These are phyloP conservation scores for Myotis findleyi DNA, from an alignment of 2,797 vertebrate species.

Conservation along the genomic window DNA sequence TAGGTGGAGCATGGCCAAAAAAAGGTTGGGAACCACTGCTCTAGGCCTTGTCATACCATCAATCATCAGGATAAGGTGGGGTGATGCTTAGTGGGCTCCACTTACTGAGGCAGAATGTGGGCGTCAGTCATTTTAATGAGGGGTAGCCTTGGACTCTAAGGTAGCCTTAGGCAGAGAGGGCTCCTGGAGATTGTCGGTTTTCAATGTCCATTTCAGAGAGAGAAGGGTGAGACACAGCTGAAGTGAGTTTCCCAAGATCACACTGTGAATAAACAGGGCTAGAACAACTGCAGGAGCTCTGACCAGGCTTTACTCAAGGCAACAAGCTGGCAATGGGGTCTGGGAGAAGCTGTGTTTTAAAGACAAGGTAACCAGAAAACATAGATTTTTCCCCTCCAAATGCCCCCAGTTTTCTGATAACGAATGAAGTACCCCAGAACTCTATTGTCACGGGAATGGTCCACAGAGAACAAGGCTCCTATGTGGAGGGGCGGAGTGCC, in stretches of 20 bases:
- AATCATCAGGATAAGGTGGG: neutral
- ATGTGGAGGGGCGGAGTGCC: neutral
- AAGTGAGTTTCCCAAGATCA: neutral
- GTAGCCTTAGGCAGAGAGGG: no score
- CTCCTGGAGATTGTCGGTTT: slow-evolving; percentile 3
- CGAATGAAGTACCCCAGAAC: neutral
- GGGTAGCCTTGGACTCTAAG: neutral
- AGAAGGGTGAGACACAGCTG: neutral
- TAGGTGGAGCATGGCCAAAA: no score
- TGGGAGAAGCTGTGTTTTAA: neutral
- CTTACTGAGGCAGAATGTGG: neutral
- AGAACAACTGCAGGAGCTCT: neutral
- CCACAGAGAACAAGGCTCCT: neutral
- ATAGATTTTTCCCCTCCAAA: neutral
- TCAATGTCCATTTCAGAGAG: neutral
- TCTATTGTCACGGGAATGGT: neutral
- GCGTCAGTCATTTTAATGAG: neutral
- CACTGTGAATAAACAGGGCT: neutral
- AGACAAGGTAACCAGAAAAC: neutral
- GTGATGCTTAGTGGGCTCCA: neutral
- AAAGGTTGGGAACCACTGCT: neutral
- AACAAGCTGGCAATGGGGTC: neutral
- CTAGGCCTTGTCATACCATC: no score
- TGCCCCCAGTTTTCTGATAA: neutral
- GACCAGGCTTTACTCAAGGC: neutral